Evolutionary conservation across 2,797 vertebrate genomes (phyloP), one percentile per base, ranked within the genome.

Genomic region (Scomberomorus guttatus): DNA sequence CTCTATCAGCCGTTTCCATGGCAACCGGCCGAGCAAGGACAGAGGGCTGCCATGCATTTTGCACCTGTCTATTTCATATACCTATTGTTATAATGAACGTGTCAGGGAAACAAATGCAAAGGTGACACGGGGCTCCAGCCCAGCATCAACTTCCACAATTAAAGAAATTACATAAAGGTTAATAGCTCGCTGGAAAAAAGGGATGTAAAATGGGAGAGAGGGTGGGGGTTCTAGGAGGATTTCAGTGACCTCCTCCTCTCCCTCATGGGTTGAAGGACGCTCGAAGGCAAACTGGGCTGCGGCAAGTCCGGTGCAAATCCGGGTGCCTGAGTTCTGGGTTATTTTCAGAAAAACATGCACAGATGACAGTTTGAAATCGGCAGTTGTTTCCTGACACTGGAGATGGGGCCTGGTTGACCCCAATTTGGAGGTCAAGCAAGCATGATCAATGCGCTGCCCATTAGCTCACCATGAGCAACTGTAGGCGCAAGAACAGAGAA

Each of bases 1-100:
- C 95, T 95, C 95, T 94, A 96, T 96, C 95, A 96, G 95, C 89
- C 90, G 95, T 96, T 96, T 93, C 95, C 94, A 96, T 95, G 94
- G 95, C 91, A 96, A 96, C 95, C 91, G 73, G 71, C 88, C 72
- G 93, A 94, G 93, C 91, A 93, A 95, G 94, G 95, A 95, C 94
- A 95, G 95, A 94, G 93, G 88, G 92, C 91, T 90, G 91, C 93
- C 91, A 90, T 94, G 95, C 94, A 93, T 95, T 95, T 87, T 95
- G 94, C 94, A 94, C 94, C 95, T 95, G 95, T 95, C 94, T 93
- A 69, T 89, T 93, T 90, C 91, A 92, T 90, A 89, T 64, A 92
- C 88, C 92, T 91, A 92, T 89, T 75, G 92, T 89, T 91, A 93
- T 93, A 93, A 94, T 93, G 92, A 93, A 93, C 90, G 91, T 93